These are phyloP conservation scores for Hylaeus anthracinus DNA, from an alignment of 1,140 invertebrate species.

Conservation along the genomic window DNA sequence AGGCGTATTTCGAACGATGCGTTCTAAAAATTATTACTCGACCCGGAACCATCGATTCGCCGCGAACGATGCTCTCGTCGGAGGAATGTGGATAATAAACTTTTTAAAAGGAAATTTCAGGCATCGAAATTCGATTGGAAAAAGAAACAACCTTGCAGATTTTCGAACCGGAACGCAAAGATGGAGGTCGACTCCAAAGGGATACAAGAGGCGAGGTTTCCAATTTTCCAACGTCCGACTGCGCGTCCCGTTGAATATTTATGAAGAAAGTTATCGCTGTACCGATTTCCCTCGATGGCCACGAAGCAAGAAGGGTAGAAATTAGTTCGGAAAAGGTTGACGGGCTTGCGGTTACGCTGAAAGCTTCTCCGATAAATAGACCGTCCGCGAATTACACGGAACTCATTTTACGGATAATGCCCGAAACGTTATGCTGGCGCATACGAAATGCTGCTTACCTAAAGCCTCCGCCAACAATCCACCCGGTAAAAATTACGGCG, in stretches of 20 bases:
- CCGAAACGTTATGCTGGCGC: background rate
- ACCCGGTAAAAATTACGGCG: too few species aligned
- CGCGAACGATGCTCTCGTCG: background rate
- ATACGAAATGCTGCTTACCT: background rate
- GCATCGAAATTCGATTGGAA: too few species aligned
- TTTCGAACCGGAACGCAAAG: too few species aligned
- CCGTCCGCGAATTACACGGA: background rate
- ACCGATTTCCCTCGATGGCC: background rate
- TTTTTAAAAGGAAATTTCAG: too few species aligned
- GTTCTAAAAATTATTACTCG: conserved; percentile 20
- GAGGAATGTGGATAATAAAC: too few species aligned
- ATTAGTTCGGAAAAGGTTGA: background rate
- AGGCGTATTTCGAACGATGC: background rate
- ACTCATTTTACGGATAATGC: background rate
- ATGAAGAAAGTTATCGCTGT: background rate
- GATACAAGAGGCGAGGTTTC: background rate
- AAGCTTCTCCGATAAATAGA: background rate
- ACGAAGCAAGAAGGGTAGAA: background rate
- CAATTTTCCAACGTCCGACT: background rate
- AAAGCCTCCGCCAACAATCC: too few species aligned
- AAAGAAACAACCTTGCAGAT: too few species aligned
- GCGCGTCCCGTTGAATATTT: background rate
- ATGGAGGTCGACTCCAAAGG: background rate
- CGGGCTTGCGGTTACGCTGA: background rate
- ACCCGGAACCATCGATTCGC: background rate